Evolutionary conservation across 1,140 invertebrate genomes (phyloP), one percentile per base, ranked within the genome.

Genomic region (Bombus polaris): DNA sequence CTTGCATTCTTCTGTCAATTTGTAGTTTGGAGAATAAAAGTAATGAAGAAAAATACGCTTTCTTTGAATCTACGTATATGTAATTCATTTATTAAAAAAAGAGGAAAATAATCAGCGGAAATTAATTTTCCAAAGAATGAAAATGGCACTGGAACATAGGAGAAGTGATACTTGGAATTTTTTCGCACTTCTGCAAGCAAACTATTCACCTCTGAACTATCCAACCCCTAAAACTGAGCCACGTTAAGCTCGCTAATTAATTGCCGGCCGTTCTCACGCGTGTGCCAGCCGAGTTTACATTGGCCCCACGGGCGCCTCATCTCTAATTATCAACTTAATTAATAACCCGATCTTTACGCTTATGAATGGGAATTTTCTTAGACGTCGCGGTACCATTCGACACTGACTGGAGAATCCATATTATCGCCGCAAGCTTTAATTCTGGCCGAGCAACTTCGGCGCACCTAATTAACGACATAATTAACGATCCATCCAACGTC

Each of bases 381-480:
- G 42, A 18, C 59, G 1, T 15, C 5, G 44, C 75, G 53, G 35
- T 47, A 22, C 68, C 3, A 37, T 78, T 77, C 74, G 35, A 42
- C 74, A 77, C 35, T 44, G 35, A 77, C 44, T 35, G 53, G 35
- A 10, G 62, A 57, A 83, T 76, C 42, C 35, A 39, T 44, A 35
- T 72, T 62, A 79, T 79, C 37, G 39, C 53, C 22, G 32, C 53
- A 0, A 68, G 35, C 73, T 79, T 59, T 79, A 62, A 84, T 79
- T 72, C 59, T 37, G 22, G 15, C 47, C 47, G 28, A 42, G 13
- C n/a, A 39, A 68, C 35, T n/a, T 18, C 25, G 44, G 68, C 42
- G 44, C 39, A 42, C 39, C 73, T 85, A 85, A 81, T 81, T 81
- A 84, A 84, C 74, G 53, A 80, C 39, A 70, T 84, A 79, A 80